Conservation (phyloP, 2,797 vertebrate genomes). For the Hydrocynus forskahlii region DNA sequence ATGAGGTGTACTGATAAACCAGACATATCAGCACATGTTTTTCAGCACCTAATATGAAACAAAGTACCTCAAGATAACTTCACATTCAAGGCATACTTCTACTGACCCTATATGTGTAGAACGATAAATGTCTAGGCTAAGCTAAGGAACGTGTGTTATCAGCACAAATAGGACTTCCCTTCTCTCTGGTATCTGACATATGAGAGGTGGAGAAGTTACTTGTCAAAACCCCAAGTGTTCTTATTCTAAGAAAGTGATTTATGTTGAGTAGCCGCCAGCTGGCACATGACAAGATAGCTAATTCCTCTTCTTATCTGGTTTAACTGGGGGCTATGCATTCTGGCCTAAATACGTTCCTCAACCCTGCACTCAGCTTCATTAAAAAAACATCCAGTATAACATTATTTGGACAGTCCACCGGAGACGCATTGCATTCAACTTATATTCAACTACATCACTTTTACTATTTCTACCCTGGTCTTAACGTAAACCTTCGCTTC, state of each 20-base stretch:
- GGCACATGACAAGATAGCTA: conserved; percentile 58
- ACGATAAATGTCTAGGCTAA: conserved; percentile 51
- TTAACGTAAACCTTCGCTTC: no score
- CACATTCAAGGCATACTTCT: conserved; percentile 42
- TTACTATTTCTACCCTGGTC: no score
- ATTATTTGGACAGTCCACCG: no score
- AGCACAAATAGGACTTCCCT: conserved; percentile 44
- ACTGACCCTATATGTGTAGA: conserved; percentile 9
- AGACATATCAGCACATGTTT: neutral
- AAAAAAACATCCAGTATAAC: neutral
- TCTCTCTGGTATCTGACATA: conserved; percentile 48
- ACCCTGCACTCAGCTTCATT: neutral
- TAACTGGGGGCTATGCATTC: conserved; percentile 46
- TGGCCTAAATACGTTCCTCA: conserved; percentile 27
- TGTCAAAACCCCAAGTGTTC: conserved; percentile 53
- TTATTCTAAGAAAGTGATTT: conserved; percentile 50
- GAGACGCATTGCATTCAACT: no score
- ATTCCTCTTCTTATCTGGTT: conserved; percentile 59
- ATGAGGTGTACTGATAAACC: conserved; percentile 9
- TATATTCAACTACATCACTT: no score
- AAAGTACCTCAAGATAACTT: conserved; percentile 2
- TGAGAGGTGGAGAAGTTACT: conserved; percentile 59
- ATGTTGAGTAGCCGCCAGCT: conserved; percentile 57
- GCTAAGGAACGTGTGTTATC: conserved; percentile 52
- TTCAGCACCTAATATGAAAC: conserved; percentile 13